Evolutionary conservation across 1,140 invertebrate genomes (phyloP).

Genomic region (Papilio machaon): DNA sequence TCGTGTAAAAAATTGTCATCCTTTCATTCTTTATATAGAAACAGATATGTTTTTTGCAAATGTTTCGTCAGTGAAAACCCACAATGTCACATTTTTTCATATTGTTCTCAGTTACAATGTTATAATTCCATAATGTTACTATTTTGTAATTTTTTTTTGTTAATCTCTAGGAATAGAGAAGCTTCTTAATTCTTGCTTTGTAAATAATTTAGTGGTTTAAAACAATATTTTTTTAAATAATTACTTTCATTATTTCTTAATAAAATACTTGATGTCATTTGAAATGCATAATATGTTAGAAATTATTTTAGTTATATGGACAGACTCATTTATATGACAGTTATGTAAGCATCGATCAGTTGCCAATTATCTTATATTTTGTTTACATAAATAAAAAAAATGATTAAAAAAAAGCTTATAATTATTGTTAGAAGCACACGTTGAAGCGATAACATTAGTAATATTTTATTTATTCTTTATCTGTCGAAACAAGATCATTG

Average conservation of each 20-base stretch:
- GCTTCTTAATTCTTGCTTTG: conserved; percentile 33
- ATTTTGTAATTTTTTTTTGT: conserved; percentile 9
- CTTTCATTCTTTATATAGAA: too few relatives aligned
- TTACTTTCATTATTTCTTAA: conserved; percentile 10
- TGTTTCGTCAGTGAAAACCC: neutral
- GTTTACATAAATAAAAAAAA: conserved; percentile 36
- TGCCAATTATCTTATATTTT: conserved; percentile 37
- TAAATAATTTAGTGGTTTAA: conserved; percentile 33
- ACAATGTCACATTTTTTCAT: neutral
- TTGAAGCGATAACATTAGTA: conserved; percentile 31
- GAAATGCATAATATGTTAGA: conserved; percentile 34
- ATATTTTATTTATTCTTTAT: conserved; percentile 39
- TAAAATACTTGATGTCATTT: conserved; percentile 14
- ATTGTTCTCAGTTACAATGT: neutral
- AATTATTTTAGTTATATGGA: conserved; percentile 13
- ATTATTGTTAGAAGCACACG: conserved; percentile 32
- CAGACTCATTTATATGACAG: conserved; percentile 1
- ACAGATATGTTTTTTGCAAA: neutral
- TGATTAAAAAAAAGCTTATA: conserved; percentile 23
- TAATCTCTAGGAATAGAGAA: neutral
- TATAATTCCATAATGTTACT: conserved; percentile 9
- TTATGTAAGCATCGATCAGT: conserved; percentile 22
- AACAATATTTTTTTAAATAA: conserved; percentile 33
- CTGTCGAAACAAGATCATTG: conserved; percentile 20
- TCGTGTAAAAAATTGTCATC: too few relatives aligned